Base-by-base conservation (phyloP, 2,113 vertebrate species). In the Gopherus flavomarginatus region DNA sequence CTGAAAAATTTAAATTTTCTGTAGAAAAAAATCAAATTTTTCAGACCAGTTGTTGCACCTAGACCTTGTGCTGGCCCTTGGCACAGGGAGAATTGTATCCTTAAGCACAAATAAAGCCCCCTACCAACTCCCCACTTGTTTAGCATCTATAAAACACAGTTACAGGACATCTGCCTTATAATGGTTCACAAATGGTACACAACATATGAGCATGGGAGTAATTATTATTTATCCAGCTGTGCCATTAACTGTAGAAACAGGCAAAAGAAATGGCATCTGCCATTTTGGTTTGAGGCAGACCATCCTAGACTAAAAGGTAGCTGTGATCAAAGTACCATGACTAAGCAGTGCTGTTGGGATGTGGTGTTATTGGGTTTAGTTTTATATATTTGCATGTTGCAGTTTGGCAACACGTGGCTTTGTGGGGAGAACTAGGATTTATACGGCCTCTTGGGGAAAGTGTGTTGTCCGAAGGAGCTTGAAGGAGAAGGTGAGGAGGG, bases 61-160 rank as follows among this genome's bases (percentile, higher is more conserved):
- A 24, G 78, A 4, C 5, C 1, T 14, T 24, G 9, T 0, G 1
- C 38, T 38, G n/a, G 26, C 1, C 26, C 8, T 62, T 26, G 16
- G 42, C 24, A 78, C 59, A 84, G 90, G 29, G 9, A 65, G 31
- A 65, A 65, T 14, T 0, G 1, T 88, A 44, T 21, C 11, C 44
- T 47, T 47, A 5, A 38, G 22, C 2, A 4, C 16, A 72, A 13
- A 52, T 5, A 2, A 54, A 62, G 27, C 5, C 85, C 5, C 52
- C 12, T 27, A 49, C 38, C 57, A 16, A 6, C 10, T 62, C 2
- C 27, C 10, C 62, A 62, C 27, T 62, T 31, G 14, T 80, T 38
- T 65, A 50, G 35, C 5, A 13, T 6, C 13, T 14, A 29, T 47
- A 29, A 77, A 80, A 65, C 35, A 8, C 21, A 65, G 14, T 16